These are phyloP conservation scores for Radopholus similis DNA, from an alignment of 1,140 invertebrate species.

Conservation along the genomic window DNA sequence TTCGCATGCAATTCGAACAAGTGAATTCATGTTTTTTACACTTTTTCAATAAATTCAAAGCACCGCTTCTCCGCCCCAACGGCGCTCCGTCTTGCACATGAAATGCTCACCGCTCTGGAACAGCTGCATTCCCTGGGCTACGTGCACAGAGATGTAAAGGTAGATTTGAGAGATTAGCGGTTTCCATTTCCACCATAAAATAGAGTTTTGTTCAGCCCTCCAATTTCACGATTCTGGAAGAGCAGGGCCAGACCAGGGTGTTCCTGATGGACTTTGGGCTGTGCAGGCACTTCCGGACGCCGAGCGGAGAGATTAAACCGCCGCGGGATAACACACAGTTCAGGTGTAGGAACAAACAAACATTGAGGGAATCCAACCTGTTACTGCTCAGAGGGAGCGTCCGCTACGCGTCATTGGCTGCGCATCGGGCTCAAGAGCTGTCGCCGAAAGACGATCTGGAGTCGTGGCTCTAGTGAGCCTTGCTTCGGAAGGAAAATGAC, in stretches of 20 bases:
- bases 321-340: conserved; percentile 49
- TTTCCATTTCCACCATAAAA: not conserved
- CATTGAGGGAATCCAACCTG: not conserved
- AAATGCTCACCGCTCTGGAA: conserved; percentile 49
- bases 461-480: conserved; percentile 33
- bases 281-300: conserved; percentile 45
- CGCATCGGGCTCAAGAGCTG: conserved; percentile 26
- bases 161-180: too few relatives aligned
- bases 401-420: conserved; percentile 43
- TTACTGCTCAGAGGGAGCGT: conserved; percentile 37
- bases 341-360: too few relatives aligned
- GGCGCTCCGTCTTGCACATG: conserved; percentile 40
- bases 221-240: conserved; percentile 46
- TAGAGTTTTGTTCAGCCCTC: conserved; percentile 45
- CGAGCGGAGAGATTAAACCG: conserved; percentile 49
- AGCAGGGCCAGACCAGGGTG: conserved; percentile 31
- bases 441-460: conserved; percentile 45
- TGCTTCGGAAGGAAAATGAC: not conserved
- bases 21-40: too few relatives aligned
- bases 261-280: conserved; percentile 55
- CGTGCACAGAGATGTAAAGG: conserved; percentile 55
- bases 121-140: conserved; percentile 50
- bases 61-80: conserved; percentile 56
- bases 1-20: conserved; percentile 54
- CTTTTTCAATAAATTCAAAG: too few relatives aligned